Evolutionary conservation across 92 coral and sea anemone genomes (phyloP).

Genomic region (Epizoanthus fatuus): DNA sequence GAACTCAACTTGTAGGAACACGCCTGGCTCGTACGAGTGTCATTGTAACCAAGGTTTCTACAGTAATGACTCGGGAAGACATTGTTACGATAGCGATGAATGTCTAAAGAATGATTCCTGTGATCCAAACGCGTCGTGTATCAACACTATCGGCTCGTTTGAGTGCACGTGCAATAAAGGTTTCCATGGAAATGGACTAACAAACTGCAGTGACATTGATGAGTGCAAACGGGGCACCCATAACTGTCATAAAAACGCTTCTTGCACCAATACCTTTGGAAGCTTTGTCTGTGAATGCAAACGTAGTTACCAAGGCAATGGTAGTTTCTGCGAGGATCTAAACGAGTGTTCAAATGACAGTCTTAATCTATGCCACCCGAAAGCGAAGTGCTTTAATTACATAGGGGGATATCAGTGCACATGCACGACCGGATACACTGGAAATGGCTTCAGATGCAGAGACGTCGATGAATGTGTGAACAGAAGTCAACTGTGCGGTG

Average conservation of each 20-base stretch:
- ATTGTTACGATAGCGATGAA: slow-evolving; percentile 66
- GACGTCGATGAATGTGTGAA: slow-evolving; percentile 70
- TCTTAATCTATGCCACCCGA: slow-evolving; percentile 69
- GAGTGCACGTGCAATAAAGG: slow-evolving; percentile 61
- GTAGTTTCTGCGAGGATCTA: slow-evolving; percentile 60
- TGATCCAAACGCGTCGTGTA: slow-evolving; percentile 69
- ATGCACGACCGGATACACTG: slow-evolving; percentile 58
- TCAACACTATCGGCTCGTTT: slow-evolving; percentile 68
- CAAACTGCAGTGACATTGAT: slow-evolving; percentile 60
- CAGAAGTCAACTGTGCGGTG: slow-evolving; percentile 43
- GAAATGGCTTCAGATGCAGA: slow-evolving; percentile 60
- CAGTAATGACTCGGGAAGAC: slow-evolving; percentile 45
- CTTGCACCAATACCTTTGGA: slow-evolving; percentile 56
- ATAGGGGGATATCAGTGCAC: slow-evolving; percentile 65
- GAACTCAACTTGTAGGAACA: slow-evolving; percentile 57
- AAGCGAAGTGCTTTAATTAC: slow-evolving; percentile 59
- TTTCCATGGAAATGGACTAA: slow-evolving; percentile 58
- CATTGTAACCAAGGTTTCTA: slow-evolving; percentile 54
- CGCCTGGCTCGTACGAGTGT: slow-evolving; percentile 71
- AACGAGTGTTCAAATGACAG: slow-evolving; percentile 63
- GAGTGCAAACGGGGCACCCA: slow-evolving; percentile 51
- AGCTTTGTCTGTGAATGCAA: slow-evolving; percentile 60
- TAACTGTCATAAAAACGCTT: slow-evolving; percentile 56
- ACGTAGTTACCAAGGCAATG: slow-evolving; percentile 61
- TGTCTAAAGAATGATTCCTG: slow-evolving; percentile 60